Percentiles rank a stretch among this genome's conserved stretches.
Evolutionary conservation across 2,113 vertebrate genomes (phyloP).

Genomic region (Piprites chloris): DNA sequence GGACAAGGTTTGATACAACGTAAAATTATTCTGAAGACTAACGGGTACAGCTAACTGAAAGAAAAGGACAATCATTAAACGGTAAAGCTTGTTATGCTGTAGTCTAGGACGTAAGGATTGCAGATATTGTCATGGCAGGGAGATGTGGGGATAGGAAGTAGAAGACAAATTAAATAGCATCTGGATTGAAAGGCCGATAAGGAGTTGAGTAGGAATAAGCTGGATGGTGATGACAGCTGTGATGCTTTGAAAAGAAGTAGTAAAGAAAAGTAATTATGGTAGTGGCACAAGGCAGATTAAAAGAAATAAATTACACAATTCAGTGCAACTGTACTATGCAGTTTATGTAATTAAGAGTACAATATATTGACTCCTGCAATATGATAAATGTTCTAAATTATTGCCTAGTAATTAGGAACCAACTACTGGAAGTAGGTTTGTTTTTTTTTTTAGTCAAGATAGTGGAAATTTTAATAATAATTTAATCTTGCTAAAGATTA

Average conservation of each 20-base stretch:
- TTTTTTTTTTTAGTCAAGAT: neutral
- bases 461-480: neutral
- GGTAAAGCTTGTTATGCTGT: neutral
- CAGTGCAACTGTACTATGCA: neutral
- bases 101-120: neutral
- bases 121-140: neutral
- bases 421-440: neutral
- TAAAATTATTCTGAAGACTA: neutral
- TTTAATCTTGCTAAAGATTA: neutral
- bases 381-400: neutral
- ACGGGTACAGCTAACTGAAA: neutral
- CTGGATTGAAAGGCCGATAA: neutral
- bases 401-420: neutral
- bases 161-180: neutral
- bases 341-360: neutral
- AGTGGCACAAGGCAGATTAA: neutral
- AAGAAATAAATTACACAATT: neutral
- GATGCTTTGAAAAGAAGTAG: neutral
- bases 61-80: neutral
- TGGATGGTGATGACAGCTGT: neutral
- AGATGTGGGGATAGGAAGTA: neutral
- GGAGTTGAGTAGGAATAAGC: neutral
- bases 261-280: neutral
- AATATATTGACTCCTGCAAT: neutral
- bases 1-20: neutral